Evolutionary conservation across 2,888 invertebrate species (phyloP), one percentile per base, ranked within the genome.

Genomic region (Amorpha juglandis): DNA sequence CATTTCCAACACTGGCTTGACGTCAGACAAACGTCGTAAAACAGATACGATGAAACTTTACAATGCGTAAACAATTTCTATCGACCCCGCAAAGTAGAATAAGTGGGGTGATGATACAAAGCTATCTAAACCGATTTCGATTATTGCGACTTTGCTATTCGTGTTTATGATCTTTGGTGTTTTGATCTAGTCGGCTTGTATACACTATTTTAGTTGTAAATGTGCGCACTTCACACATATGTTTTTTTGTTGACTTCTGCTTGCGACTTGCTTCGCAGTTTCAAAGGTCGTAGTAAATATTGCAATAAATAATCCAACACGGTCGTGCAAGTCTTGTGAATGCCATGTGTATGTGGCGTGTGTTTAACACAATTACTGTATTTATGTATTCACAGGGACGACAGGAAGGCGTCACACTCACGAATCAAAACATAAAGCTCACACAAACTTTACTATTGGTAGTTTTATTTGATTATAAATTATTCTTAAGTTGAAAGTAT

Each of bases 1-100:
- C 53, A 33, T 19, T 16, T 55, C 58, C 58, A 16, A 19, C 0
- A 0, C 27, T 12, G 55, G 12, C 1, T n/a, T 42, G 58, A 42
- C 58, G 42, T 38, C 58, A 55, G 19, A 42, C n/a, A 55, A 6
- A 11, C n/a, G 11, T 58, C 58, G 58, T 58, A 58, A 58, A 58
- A 58, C 50, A 42, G 38, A 42, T 58, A 21, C 9, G 38, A 11
- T 19, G 12, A 19, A 42, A 12, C 9, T 58, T 58, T 42, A 58
- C 12, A 33, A 38, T 16, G 19, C 42, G 12, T 38, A 50, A 50
- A 50, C 50, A 19, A 58, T 42, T 58, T 58, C 16, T 38, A 1
- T 6, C 19, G 38, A 58, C 11, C 58, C 42, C 42, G 12, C 12
- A 27, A 19, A 50, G 19, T 58, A 42, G 42, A 4, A 35, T 19